Evolutionary conservation across 2,888 invertebrate genomes (phyloP).

Genomic region (Drosophila phalerata): DNA sequence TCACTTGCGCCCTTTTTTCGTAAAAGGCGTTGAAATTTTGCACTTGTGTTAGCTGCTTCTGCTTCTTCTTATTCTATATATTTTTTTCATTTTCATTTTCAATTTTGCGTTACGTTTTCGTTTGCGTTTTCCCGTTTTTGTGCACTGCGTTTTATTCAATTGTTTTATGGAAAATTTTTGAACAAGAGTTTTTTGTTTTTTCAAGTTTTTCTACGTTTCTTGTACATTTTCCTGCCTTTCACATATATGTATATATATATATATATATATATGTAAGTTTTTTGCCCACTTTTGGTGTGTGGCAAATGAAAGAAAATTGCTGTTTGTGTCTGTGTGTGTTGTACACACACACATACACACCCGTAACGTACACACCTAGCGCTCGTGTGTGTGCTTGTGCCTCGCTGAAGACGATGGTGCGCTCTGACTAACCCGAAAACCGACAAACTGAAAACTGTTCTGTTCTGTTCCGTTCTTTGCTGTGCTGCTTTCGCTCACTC

Average conservation of each 20-base stretch:
- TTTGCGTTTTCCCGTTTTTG: slow-evolving; percentile 33
- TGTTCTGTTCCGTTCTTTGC: too few relatives aligned
- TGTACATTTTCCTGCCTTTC: slow-evolving; percentile 52
- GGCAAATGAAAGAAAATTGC: slow-evolving; percentile 66
- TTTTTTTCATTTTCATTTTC: slow-evolving; percentile 24
- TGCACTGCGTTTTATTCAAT: slow-evolving; percentile 33
- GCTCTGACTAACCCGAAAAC: slow-evolving; percentile 71
- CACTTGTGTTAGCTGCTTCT: slow-evolving; percentile 45
- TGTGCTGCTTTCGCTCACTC: slow-evolving; percentile 55
- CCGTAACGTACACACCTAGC: slow-evolving; percentile 76
- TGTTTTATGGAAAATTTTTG: slow-evolving; percentile 65
- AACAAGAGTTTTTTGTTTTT: slow-evolving; percentile 35
- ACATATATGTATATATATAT: neutral
- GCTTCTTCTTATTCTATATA: slow-evolving; percentile 10
- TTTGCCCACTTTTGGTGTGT: slow-evolving; percentile 52
- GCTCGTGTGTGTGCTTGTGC: slow-evolving; percentile 74
- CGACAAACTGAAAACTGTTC: slow-evolving; percentile 5
- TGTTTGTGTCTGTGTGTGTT: slow-evolving; percentile 70
- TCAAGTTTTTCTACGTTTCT: slow-evolving; percentile 65
- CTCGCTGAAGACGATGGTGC: slow-evolving; percentile 79
- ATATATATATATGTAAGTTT: slow-evolving; percentile 1
- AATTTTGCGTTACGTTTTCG: slow-evolving; percentile 38
- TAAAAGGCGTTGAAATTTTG: slow-evolving; percentile 35
- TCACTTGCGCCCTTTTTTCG: slow-evolving; percentile 26
- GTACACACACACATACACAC: slow-evolving; percentile 73